Conservation (phyloP, 2,797 vertebrate genomes). For the Cyclopterus lumpus region DNA sequence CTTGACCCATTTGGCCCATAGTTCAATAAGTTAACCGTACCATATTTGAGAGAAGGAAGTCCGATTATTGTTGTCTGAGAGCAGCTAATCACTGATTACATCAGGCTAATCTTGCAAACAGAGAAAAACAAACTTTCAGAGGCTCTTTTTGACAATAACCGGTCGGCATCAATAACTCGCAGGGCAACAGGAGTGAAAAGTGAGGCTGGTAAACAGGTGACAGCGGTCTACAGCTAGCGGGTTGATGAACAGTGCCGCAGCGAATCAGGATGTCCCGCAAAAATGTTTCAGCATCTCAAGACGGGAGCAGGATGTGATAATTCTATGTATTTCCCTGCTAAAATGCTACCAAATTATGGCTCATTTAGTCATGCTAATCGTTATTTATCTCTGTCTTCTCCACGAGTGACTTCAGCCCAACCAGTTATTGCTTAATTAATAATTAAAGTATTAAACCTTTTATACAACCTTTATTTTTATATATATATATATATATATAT, state of each 20-base stretch:
- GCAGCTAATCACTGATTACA: slow-evolving; percentile 41
- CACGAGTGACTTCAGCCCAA: background rate
- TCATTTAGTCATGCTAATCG: background rate
- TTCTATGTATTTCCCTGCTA: background rate
- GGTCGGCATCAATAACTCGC: background rate
- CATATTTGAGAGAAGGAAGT: background rate
- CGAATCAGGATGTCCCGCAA: background rate
- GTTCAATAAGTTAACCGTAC: background rate
- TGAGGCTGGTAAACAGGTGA: background rate
- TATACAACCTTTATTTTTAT: too few relatives aligned
- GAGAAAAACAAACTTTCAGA: background rate
- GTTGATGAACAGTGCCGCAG: too few relatives aligned
- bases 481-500: too few relatives aligned
- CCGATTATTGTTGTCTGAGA: slow-evolving; percentile 50
- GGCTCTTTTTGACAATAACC: slow-evolving; percentile 4
- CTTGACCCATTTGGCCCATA: slow-evolving; percentile 28
- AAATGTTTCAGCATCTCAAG: background rate
- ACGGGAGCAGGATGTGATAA: background rate
- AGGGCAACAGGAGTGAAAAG: background rate
- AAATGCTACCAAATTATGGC: background rate
- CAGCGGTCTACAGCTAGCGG: background rate
- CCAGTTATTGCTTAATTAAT: too few relatives aligned
- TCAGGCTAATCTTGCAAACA: slow-evolving; percentile 19
- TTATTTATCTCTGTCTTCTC: background rate
- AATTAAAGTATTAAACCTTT: too few relatives aligned